Evolutionary conservation across 1,140 invertebrate genomes (phyloP), one percentile per base, ranked within the genome.

Genomic region (Oreohelix idahoensis): DNA sequence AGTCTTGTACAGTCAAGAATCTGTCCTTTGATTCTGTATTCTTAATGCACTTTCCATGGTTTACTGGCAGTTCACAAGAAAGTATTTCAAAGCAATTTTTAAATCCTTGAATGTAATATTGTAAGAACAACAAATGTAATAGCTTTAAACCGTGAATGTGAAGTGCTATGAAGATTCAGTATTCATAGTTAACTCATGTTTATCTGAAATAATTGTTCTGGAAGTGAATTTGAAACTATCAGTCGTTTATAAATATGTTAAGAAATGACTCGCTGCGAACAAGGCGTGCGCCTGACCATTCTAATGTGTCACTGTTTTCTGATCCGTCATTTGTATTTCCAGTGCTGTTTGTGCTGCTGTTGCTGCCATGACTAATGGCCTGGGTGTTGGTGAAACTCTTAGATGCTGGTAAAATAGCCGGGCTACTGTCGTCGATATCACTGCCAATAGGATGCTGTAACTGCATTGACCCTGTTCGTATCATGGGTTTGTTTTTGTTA

Each of bases 251-350:
- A 73, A 71, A 71, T 42, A 90, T 89, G 58, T 90, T 87, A 26
- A 86, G 79, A 81, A 91, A 91, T 36, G 88, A 89, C 29, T 86
- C 88, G 1, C 88, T 84, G 1, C 88, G 76, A 8, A 89, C 85
- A 17, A 91, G 85, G 38, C 87, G 84, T 75, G 87, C 85, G 26
- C 89, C 90, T 53, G 90, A 90, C 90, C 88, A 91, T 35, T 89
- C 87, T 29, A 89, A 63, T 13, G 75, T 45, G 75, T 84, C 84
- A 63, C 45, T 75, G 77, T 45, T 45, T 42, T n/a, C 36, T 17
- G 36, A 23, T 2, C 49, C 20, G 17, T 66, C 38, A 26, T 39
- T 35, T 1, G 63, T 49, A 32, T 38, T 29, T 5, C 8, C 36
- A n/a, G 10, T 5, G 10, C 53, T 45, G 15, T 8, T 32, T 45